These are phyloP conservation scores for Heliconius himera DNA, from an alignment of 1,140 invertebrate species.

Conservation along the genomic window DNA sequence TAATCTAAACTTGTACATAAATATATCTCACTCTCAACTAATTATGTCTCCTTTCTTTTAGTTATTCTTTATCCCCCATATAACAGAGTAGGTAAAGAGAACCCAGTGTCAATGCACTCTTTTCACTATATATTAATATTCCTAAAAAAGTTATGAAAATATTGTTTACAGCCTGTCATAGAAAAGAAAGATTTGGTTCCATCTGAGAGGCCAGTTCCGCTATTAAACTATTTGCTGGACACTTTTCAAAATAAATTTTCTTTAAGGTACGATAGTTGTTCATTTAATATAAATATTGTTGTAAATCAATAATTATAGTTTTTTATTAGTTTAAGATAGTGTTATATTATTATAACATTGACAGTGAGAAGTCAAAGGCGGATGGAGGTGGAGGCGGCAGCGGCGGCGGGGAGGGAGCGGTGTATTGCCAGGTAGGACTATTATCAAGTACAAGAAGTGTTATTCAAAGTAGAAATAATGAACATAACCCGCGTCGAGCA, in stretches of 20 bases:
- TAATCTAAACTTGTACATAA: no score
- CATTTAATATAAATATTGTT: no score
- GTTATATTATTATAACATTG: neutral
- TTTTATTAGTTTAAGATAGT: no score
- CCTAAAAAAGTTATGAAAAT: no score
- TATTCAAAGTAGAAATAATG: neutral
- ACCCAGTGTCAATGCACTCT: no score
- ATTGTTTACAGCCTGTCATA: slow-evolving; percentile 59
- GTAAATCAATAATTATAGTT: no score
- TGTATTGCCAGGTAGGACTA: slow-evolving; percentile 45
- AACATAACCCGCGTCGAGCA: neutral
- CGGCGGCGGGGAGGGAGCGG: slow-evolving; percentile 34
- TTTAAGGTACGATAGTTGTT: slow-evolving; percentile 44
- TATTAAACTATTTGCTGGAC: slow-evolving; percentile 64
- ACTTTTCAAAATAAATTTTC: slow-evolving; percentile 63
- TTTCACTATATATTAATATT: no score
- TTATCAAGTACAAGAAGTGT: no score
- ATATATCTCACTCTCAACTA: no score
- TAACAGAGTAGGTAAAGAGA: no score
- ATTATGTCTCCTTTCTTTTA: no score
- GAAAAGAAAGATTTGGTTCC: slow-evolving; percentile 68
- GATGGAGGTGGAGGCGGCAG: neutral
- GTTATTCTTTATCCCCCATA: no score
- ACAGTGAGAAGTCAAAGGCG: neutral
- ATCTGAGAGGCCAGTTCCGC: slow-evolving; percentile 57